A percentile compares a stretch with the other conserved stretches of the same genome.
Conservation (phyloP, 2,113 vertebrate genomes). For the Nothobranchius kuhntae region DNA sequence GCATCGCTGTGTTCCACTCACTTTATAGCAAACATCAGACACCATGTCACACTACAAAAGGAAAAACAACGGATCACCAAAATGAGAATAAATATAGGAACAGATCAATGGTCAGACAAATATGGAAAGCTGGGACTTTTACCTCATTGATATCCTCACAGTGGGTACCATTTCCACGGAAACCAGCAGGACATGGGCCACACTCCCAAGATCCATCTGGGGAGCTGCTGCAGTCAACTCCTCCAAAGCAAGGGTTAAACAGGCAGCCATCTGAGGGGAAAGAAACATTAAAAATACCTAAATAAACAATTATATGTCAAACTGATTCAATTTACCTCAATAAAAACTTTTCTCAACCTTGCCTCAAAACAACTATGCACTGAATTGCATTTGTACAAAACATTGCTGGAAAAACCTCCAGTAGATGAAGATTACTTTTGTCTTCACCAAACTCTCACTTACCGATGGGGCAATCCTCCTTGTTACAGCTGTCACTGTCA, state of each 20-base stretch:
- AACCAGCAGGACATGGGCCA: constrained; percentile 90
- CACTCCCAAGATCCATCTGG: constrained; percentile 96
- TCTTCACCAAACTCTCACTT: constrained; percentile 41
- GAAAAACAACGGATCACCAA: constrained; percentile 3
- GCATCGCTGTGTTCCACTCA: constrained; percentile 84
- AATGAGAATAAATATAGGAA: not conserved
- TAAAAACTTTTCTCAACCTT: not conserved
- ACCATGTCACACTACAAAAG: constrained; percentile 87
- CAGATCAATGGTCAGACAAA: not conserved
- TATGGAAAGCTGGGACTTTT: constrained; percentile 27
- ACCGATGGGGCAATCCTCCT: constrained; percentile 89
- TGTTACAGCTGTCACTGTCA: constrained; percentile 88
- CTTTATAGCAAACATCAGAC: constrained; percentile 89
- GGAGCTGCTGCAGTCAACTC: constrained; percentile 89
- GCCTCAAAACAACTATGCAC: not conserved
- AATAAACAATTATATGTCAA: too few relatives aligned
- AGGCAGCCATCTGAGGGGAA: constrained; percentile 88
- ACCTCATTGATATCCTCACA: constrained; percentile 98
- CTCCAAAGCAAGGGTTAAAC: constrained; percentile 95
- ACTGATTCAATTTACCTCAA: too few relatives aligned
- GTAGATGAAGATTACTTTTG: constrained; percentile 2
- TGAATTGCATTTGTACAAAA: too few relatives aligned
- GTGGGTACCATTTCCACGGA: constrained; percentile 89
- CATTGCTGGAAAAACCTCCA: too few relatives aligned
- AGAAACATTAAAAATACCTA: too few relatives aligned